phyloP scores from a whole-genome alignment of 1,140 invertebrate species.

The Drosophila takahashii region DNA sequence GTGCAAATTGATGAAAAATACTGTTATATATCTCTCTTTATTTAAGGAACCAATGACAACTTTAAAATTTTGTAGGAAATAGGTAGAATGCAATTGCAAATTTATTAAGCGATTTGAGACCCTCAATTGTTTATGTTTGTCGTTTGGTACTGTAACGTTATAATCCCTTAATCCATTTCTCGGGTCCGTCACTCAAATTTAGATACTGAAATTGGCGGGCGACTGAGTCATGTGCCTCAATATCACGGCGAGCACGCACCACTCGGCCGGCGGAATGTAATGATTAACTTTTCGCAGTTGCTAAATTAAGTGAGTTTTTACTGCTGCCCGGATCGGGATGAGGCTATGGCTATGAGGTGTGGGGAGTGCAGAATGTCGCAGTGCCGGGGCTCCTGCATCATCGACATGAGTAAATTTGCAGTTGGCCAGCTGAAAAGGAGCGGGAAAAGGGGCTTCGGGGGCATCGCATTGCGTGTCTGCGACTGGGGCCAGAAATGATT shows the following conservation, averaged over 20 bases:
- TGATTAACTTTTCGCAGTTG: slow-evolving; percentile 76
- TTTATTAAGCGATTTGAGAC: too few relatives aligned
- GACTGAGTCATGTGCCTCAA: slow-evolving; percentile 32
- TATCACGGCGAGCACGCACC: slow-evolving; percentile 49
- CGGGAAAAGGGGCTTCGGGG: neutral
- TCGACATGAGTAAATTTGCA: slow-evolving; percentile 11
- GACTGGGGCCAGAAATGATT: slow-evolving; percentile 72
- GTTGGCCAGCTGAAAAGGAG: neutral
- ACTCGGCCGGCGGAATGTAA: slow-evolving; percentile 65
- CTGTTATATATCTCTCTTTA: neutral
- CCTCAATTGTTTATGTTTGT: neutral
- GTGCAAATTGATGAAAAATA: too few relatives aligned
- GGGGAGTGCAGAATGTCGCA: slow-evolving; percentile 1
- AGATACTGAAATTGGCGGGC: slow-evolving; percentile 33
- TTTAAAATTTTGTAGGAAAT: too few relatives aligned
- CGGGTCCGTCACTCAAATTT: slow-evolving; percentile 38
- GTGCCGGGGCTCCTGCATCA: slow-evolving; percentile 5
- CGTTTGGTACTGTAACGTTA: neutral
- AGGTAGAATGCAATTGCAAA: too few relatives aligned
- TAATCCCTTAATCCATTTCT: slow-evolving; percentile 31
- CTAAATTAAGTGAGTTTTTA: slow-evolving; percentile 83
- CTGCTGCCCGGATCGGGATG: slow-evolving; percentile 19
- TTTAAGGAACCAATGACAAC: too few relatives aligned
- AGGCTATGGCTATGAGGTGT: neutral
- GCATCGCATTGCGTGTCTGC: slow-evolving; percentile 65